Base-by-base conservation (phyloP, 2,113 vertebrate species). In the Leiothrix lutea region DNA sequence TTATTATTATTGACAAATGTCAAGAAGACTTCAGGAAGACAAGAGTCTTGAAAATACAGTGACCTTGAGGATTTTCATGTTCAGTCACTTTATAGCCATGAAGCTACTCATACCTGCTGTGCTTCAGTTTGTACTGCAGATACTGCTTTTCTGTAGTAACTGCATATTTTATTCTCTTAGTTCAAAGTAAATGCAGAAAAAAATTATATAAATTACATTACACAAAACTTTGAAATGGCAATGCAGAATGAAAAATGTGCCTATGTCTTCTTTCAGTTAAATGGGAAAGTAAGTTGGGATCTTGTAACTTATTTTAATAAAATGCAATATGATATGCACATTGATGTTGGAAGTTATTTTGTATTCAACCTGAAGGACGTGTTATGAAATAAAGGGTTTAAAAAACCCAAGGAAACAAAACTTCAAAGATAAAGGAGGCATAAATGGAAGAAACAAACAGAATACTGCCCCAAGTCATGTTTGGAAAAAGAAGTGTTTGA, bases 291-390 rank as follows among this genome's bases (percentile, higher is more conserved):
- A 84, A 75, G 40, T 65, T 86, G 79, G 23, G 42, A 45, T 86
- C 36, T 54, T 91, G 74, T 95, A 92, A 95, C 36, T 95, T 96
- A 92, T 95, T 89, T 81, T 58, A 92, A 84, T 82, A 95, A 96
- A 94, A 90, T 62, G 89, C 73, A 70, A n/a, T 84, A 79, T 33
- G 7, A 70, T 72, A 44, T 61, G 62, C 57, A 71, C 47, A 36
- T 22, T 88, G 58, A 71, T 48, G 16, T 61, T 93, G 56, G 33
- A 73, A 82, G 9, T 33, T 42, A 48, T 77, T 94, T 90, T 93
- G 24, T 89, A 47, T 90, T 65, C 84, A 92, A 16, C 70, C 47
- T 93, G 78, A 66, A 69, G 61, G 66, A 82, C 54, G 10, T 77
- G 57, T 85, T 78, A 56, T 47, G 51, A 93, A 92, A 33, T 54